A percentile compares a stretch with the other conserved stretches of the same genome.
These are phyloP conservation scores for Etia nguti DNA, from an alignment of 2,113 vertebrate genomes.

Conservation along the genomic window DNA sequence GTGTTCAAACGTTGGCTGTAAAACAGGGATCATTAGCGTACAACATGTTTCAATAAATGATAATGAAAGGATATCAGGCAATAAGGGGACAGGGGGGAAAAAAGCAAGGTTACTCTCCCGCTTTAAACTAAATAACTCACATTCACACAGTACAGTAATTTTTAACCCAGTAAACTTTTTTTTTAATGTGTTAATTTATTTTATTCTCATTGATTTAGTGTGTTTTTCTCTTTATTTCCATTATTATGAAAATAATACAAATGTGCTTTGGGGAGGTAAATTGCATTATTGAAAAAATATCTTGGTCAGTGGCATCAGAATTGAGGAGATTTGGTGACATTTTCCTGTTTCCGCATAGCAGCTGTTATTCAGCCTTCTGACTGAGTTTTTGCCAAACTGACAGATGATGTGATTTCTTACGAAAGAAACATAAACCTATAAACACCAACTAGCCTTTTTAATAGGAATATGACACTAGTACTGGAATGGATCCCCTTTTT, in stretches of 20 bases:
- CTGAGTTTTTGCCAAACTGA: background rate
- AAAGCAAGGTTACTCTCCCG: background rate
- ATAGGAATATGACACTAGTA: too few relatives aligned
- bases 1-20: background rate
- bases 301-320: background rate
- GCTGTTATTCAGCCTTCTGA: background rate
- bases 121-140: background rate
- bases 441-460: background rate
- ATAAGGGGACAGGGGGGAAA: accelerated
- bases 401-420: background rate
- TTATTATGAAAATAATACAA: background rate
- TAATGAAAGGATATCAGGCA: background rate
- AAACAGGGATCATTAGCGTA: background rate
- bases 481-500: too few relatives aligned
- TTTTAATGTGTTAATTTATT: background rate
- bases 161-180: background rate
- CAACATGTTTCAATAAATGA: background rate
- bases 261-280: background rate
- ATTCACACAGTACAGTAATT: background rate
- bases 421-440: accelerated
- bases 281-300: background rate
- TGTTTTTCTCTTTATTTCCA: background rate
- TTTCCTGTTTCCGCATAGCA: background rate
- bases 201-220: background rate
- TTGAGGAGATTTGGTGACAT: background rate